These are phyloP conservation scores for Hemicordylus capensis DNA, from an alignment of 2,113 vertebrate species.

Conservation along the genomic window DNA sequence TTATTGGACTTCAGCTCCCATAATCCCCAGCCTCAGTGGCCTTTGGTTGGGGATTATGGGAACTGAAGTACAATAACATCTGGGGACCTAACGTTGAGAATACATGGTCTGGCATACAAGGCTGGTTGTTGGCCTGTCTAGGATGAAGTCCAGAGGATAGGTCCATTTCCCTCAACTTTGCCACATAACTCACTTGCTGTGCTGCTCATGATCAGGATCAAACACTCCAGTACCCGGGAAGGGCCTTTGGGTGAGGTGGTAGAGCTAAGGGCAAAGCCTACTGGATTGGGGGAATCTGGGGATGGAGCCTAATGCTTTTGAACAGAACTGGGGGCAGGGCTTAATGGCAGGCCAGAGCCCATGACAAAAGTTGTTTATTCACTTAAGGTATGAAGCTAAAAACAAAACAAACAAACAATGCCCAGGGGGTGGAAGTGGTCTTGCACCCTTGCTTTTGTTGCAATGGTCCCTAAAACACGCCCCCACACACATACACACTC, in stretches of 20 bases:
- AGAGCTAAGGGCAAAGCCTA: neutral
- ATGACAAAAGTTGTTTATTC: neutral
- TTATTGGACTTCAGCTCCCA: too few relatives aligned
- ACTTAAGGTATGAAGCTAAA: neutral
- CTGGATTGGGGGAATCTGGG: neutral
- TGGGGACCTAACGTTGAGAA: too few relatives aligned
- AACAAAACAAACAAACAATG: neutral
- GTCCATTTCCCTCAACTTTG: neutral
- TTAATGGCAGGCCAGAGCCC: neutral
- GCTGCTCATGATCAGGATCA: neutral
- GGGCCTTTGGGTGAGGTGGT: neutral
- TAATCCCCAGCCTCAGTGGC: too few relatives aligned
- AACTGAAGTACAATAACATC: too few relatives aligned
- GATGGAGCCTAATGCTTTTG: neutral
- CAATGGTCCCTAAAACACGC: too few relatives aligned
- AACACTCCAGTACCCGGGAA: neutral
- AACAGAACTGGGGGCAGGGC: too few relatives aligned
- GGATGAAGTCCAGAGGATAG: neutral
- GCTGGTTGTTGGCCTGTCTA: neutral
- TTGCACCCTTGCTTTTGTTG: neutral
- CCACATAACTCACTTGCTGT: neutral
- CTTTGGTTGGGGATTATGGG: too few relatives aligned
- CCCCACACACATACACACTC: too few relatives aligned
- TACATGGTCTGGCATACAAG: neutral
- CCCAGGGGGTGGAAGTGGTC: neutral